A percentile compares a stretch with the other conserved stretches of the same genome.
Evolutionary conservation across 1,140 invertebrate genomes (phyloP).

Genomic region (Aphelinus certus): DNA sequence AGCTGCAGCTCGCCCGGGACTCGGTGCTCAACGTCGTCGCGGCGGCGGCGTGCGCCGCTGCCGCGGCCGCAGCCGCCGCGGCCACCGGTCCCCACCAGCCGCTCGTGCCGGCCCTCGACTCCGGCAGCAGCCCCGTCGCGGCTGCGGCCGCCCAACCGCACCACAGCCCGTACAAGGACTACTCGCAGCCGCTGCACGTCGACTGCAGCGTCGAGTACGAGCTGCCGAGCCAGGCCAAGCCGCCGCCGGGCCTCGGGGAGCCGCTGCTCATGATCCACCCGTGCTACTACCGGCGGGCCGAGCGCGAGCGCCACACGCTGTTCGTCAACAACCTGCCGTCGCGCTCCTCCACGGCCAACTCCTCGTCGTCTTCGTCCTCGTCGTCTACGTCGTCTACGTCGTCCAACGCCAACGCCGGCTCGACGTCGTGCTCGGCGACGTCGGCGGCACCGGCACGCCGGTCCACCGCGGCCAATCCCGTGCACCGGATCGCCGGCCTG

Average conservation of each 20-base stretch:
- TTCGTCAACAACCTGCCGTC: conserved; percentile 78
- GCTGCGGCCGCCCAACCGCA: conserved; percentile 26
- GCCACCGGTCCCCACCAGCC: conserved; percentile 6
- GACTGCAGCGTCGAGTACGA: conserved; percentile 88
- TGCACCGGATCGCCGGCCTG: neutral
- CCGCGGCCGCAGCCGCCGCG: conserved; percentile 28
- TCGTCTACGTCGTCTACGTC: conserved; percentile 46
- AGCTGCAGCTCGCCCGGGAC: conserved; percentile 44
- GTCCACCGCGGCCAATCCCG: conserved; percentile 13
- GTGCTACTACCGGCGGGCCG: conserved; percentile 84
- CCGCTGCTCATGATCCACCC: conserved; percentile 86
- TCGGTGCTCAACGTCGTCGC: conserved; percentile 40
- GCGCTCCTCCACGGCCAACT: neutral
- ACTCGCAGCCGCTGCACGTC: conserved; percentile 80
- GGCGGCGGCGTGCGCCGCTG: conserved; percentile 27
- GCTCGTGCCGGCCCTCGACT: conserved; percentile 22
- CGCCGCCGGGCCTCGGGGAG: conserved; percentile 75
- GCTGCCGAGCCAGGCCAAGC: conserved; percentile 82
- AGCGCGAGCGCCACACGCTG: conserved; percentile 77
- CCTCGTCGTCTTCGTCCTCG: conserved; percentile 6
- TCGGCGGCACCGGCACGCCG: conserved; percentile 3
- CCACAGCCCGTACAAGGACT: conserved; percentile 67
- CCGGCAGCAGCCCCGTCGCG: conserved; percentile 37
- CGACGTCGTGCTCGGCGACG: neutral
- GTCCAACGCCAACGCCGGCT: neutral